A percentile compares a stretch with the other conserved stretches of the same genome.
These are phyloP conservation scores for Colossoma macropomum DNA, from an alignment of 2,113 vertebrate species.

Conservation along the genomic window DNA sequence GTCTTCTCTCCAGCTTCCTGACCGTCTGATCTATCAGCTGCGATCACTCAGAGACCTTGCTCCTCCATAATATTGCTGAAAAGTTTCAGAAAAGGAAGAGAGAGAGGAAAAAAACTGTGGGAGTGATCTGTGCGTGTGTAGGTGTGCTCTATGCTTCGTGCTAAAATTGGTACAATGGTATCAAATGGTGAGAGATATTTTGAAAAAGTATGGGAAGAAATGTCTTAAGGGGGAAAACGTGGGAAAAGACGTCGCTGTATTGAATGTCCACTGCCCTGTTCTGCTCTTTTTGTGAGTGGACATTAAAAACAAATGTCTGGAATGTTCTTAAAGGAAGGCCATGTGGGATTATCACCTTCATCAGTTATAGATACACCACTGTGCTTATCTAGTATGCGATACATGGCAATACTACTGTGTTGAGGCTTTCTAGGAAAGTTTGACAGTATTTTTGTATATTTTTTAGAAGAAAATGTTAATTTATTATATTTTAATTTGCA, in stretches of 20 bases:
- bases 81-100: not conserved
- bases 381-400: conserved; percentile 89
- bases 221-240: not conserved
- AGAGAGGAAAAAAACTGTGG: not conserved
- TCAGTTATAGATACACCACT: conserved; percentile 82
- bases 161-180: conserved; percentile 27
- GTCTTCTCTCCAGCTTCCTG: conserved; percentile 26
- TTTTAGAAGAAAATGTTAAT: conserved; percentile 90
- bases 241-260: not conserved
- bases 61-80: conserved; percentile 38
- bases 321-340: conserved; percentile 52
- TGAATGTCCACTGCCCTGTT: conserved; percentile 1
- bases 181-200: not conserved
- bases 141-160: conserved; percentile 25
- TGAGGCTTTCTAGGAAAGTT: conserved; percentile 93
- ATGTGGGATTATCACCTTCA: conserved; percentile 47
- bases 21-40: conserved; percentile 7
- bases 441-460: conserved; percentile 95
- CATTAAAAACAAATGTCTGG: conserved; percentile 68
- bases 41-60: conserved; percentile 2
- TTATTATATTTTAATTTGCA: conserved; percentile 96
- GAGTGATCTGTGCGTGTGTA: conserved; percentile 14
- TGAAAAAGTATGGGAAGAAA: not conserved
- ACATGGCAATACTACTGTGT: conserved; percentile 92
- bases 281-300: conserved; percentile 78